phyloP scores from a whole-genome alignment of 2,797 vertebrate species.

The Sandelia bainsii region DNA sequence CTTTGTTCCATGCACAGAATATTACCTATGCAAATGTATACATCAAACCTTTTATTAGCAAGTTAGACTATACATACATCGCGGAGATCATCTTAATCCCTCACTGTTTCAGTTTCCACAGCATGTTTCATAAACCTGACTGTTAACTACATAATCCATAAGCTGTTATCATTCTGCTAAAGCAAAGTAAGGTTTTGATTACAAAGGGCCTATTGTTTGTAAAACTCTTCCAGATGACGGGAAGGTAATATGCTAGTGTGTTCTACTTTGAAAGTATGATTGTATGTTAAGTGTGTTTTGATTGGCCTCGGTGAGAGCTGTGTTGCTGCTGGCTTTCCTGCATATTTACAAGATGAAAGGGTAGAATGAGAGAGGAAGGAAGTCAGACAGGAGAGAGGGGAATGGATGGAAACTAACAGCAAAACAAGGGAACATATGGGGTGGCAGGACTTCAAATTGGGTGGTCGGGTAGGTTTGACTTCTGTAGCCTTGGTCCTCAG shows the following conservation, averaged over 20 bases:
- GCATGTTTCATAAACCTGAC: background rate
- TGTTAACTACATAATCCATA: background rate
- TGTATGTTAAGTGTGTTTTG: constrained; percentile 34
- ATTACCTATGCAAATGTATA: no score
- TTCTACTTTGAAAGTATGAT: constrained; percentile 26
- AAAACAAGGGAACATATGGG: constrained; percentile 44
- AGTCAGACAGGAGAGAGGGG: background rate
- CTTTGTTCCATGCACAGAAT: no score
- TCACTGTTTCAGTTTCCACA: background rate
- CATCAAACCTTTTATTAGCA: no score
- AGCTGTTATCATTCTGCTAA: background rate
- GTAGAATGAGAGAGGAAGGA: constrained; percentile 3
- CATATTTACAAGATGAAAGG: constrained; percentile 33
- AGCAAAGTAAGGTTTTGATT: background rate
- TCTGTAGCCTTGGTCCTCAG: constrained; percentile 29
- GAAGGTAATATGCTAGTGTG: constrained; percentile 1
- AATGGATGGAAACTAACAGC: constrained; percentile 24
- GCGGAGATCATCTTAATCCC: background rate
- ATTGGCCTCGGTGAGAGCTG: constrained; percentile 17
- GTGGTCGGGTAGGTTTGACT: constrained; percentile 51
- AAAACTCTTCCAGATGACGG: constrained; percentile 5
- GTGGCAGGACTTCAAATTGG: constrained; percentile 49
- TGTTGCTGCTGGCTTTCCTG: background rate
- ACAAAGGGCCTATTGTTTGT: constrained; percentile 4
- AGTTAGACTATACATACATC: no score